Conservation (phyloP, 2,113 vertebrate species). For the Aptenodytes patagonicus region DNA sequence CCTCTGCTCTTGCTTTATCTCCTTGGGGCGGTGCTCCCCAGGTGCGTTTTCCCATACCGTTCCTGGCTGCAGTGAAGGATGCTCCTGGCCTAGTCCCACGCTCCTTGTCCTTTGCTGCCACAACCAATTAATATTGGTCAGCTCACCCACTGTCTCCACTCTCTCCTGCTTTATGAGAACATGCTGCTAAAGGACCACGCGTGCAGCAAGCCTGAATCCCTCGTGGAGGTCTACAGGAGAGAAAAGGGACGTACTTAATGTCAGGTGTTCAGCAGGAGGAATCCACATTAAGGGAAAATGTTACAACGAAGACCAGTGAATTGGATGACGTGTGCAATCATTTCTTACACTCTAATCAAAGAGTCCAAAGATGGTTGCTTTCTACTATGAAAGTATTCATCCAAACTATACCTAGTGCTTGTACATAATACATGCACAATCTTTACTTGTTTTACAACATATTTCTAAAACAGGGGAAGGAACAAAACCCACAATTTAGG, state of each 20-base stretch:
- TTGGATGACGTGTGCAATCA: rapidly evolving
- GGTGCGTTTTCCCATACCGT: neutral
- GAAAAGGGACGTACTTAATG: neutral
- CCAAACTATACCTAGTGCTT: neutral
- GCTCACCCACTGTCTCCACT: neutral
- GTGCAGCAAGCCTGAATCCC: neutral
- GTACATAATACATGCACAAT: rapidly evolving
- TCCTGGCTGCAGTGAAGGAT: neutral
- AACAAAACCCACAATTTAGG: neutral
- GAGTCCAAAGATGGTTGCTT: neutral
- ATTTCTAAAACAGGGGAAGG: neutral
- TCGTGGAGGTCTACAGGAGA: neutral
- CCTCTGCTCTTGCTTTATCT: neutral
- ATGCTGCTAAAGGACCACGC: neutral
- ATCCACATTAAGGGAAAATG: neutral
- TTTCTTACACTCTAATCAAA: neutral
- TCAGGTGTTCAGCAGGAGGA: neutral
- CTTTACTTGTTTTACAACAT: rapidly evolving
- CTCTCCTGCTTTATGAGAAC: neutral
- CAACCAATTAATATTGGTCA: neutral
- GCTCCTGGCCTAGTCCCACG: neutral
- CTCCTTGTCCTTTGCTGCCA: neutral
- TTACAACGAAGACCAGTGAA: neutral
- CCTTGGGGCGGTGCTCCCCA: rapidly evolving
- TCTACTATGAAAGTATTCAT: neutral